A percentile compares a stretch with the other conserved stretches of the same genome.
Conservation (phyloP, 1,140 invertebrate species). For the Platyura marginata region DNA sequence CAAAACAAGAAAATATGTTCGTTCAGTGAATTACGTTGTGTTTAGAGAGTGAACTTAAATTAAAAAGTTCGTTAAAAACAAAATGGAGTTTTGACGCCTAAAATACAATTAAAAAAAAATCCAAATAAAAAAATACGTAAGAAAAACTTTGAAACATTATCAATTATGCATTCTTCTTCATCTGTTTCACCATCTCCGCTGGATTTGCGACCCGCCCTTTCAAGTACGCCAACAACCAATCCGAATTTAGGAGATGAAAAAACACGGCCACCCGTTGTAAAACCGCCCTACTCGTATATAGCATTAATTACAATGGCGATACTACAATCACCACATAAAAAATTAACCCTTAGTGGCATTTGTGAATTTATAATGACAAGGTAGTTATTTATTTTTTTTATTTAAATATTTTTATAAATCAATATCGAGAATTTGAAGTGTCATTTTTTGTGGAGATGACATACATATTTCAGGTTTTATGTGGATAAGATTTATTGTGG, state of each 20-base stretch:
- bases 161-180: neutral
- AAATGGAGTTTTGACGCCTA: too few relatives aligned
- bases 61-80: too few relatives aligned
- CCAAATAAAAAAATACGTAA: too few relatives aligned
- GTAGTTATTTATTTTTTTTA: constrained; percentile 11
- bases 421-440: too few relatives aligned
- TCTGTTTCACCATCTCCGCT: constrained; percentile 2
- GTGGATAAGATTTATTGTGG: too few relatives aligned
- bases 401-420: too few relatives aligned
- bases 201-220: constrained; percentile 5
- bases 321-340: constrained; percentile 90
- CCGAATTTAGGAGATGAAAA: neutral
- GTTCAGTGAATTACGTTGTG: too few relatives aligned
- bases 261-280: constrained; percentile 37
- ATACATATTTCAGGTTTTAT: too few relatives aligned
- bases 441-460: too few relatives aligned
- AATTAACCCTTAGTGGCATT: constrained; percentile 89
- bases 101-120: too few relatives aligned
- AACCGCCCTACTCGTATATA: constrained; percentile 96
- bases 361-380: constrained; percentile 98
- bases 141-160: neutral
- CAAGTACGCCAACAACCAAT: constrained; percentile 1
- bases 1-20: too few relatives aligned
- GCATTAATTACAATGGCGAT: constrained; percentile 97
- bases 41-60: too few relatives aligned